A percentile compares a stretch with the other conserved stretches of the same genome.
Evolutionary conservation across 2,888 invertebrate species (phyloP).

Genomic region (Dolichopus griseipennis): DNA sequence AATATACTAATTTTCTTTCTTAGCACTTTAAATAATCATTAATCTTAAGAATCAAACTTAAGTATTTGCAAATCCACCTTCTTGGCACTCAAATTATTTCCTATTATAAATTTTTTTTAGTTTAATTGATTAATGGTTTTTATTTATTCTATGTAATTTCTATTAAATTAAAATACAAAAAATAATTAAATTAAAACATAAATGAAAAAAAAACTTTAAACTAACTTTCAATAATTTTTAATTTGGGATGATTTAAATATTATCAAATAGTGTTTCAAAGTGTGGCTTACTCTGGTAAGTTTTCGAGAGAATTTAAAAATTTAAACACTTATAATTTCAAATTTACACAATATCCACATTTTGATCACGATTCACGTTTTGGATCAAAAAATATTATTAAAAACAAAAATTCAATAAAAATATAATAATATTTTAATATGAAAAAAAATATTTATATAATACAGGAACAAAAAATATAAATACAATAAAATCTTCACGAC

Average conservation of each 20-base stretch:
- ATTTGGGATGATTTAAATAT: constrained; percentile 15
- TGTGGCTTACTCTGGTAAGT: constrained; percentile 92
- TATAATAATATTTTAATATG: no score
- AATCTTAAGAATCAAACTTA: no score
- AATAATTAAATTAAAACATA: background rate
- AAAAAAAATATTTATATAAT: no score
- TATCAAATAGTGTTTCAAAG: constrained; percentile 79
- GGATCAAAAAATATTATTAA: background rate
- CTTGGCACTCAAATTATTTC: no score
- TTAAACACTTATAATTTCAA: background rate
- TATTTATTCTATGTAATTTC: constrained; percentile 17
- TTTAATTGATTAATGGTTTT: background rate
- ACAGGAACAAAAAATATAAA: background rate
- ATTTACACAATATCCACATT: background rate
- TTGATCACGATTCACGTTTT: background rate
- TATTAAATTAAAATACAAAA: constrained; percentile 12
- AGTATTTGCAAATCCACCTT: no score
- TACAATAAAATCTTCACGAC: background rate
- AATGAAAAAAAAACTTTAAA: constrained; percentile 13
- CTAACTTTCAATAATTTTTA: constrained; percentile 8
- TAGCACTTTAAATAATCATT: no score
- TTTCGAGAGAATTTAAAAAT: constrained; percentile 10
- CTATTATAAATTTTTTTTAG: background rate
- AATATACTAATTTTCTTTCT: no score
- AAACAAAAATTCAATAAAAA: background rate